Evolutionary conservation across 2,113 vertebrate genomes (phyloP), one percentile per base, ranked within the genome.

Genomic region (Condylura cristata): DNA sequence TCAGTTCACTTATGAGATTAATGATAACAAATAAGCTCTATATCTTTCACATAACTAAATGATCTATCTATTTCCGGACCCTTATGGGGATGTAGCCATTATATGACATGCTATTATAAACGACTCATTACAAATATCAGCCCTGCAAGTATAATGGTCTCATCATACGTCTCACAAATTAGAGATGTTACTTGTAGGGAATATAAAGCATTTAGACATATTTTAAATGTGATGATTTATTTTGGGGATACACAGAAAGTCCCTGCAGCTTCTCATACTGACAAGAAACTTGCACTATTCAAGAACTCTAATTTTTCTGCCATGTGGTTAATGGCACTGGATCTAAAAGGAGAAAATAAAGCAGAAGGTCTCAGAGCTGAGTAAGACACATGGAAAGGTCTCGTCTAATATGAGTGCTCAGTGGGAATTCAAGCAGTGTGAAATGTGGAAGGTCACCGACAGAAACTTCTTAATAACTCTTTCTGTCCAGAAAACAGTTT

Each of bases 181-280:
- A 89, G 34, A 86, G 37, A 87, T 75, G 28, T 91, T 68, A 75
- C 51, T 89, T 71, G 6, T 48, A 56, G 41, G 51, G 34, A 86
- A 93, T 48, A 12, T 66, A 89, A 93, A 80, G 37, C 7, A 72
- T 74, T 56, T 46, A 63, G 56, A 60, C 17, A 70, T 74, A 65
- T 74, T 91, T 94, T 72, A 89, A 80, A 78, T 81, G 11, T 79
- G 72, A 86, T 91, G 78, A 92, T 87, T 94, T 93, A 93, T 79
- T 74, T 93, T 92, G 28, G 20, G 18, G 48, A 79, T 60, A 41
- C 44, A 58, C 14, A 74, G 26, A 75, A 94, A 80, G 14, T 65
- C 44, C 76, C 84, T 91, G 51, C 79, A 82, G 34, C 8, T 93
- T 86, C 94, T 78, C 24, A 51, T 79, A 75, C 60, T 78, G 39